A percentile compares a stretch with the other conserved stretches of the same genome.
Conservation (phyloP, 2,797 vertebrate genomes). For the Schizothorax lantsangensis region DNA sequence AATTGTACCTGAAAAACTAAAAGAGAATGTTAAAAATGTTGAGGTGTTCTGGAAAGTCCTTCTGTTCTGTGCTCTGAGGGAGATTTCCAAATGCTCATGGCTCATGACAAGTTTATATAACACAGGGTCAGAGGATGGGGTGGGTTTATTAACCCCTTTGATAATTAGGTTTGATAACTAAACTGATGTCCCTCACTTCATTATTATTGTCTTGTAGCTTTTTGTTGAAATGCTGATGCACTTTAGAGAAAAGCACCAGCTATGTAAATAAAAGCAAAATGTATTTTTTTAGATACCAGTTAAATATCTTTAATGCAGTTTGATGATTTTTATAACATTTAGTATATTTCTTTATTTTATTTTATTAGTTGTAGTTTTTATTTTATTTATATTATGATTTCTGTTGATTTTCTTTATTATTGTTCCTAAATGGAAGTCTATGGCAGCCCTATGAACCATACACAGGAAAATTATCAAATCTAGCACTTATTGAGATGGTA, state of each 20-base stretch:
- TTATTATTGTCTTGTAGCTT: not conserved
- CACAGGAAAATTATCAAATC: no score
- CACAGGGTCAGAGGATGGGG: not conserved
- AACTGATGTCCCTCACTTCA: not conserved
- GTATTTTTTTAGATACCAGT: not conserved
- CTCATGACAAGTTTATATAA: slow-evolving; percentile 14
- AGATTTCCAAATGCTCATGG: not conserved
- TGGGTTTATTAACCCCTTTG: slow-evolving; percentile 12
- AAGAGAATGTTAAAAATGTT: not conserved
- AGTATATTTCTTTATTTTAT: no score
- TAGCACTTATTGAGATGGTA: no score
- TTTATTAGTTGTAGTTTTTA: no score
- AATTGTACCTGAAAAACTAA: slow-evolving; percentile 2
- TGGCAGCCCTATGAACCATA: no score
- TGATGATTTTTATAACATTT: not conserved
- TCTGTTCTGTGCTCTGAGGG: not conserved
- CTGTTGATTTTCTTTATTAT: no score
- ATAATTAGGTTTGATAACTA: not conserved
- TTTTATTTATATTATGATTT: no score
- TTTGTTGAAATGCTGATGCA: not conserved
- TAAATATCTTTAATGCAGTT: not conserved
- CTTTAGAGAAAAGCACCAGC: not conserved
- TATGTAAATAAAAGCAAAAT: not conserved
- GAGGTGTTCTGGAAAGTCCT: not conserved
- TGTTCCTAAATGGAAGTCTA: no score